Conservation (phyloP, 2,888 invertebrate genomes). For the Tenthredo scrophulariae region DNA sequence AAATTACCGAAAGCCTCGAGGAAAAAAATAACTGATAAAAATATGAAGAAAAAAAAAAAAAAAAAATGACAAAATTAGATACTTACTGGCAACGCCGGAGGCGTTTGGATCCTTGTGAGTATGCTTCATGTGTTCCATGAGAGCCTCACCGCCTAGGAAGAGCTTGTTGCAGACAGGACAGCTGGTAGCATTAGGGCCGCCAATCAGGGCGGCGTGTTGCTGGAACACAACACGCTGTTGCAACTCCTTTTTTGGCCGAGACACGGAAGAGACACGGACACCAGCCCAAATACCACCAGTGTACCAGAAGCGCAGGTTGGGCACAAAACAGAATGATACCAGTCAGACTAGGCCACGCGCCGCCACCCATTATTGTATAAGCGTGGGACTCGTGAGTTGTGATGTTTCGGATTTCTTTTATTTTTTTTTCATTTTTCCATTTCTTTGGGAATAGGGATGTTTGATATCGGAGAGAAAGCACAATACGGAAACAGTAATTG, state of each 20-base stretch:
- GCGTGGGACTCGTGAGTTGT: conserved; percentile 23
- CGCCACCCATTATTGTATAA: conserved; percentile 59
- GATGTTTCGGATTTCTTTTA: neutral
- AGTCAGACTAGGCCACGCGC: conserved; percentile 69
- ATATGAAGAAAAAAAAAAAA: too few relatives aligned
- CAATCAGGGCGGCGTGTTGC: conserved; percentile 96
- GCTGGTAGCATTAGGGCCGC: conserved; percentile 94
- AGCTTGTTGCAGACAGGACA: conserved; percentile 97
- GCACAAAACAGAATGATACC: conserved; percentile 75
- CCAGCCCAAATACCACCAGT: conserved; percentile 72
- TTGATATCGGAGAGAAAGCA: conserved; percentile 56
- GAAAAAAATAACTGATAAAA: neutral
- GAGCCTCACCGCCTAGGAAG: conserved; percentile 94
- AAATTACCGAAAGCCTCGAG: neutral
- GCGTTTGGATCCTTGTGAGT: conserved; percentile 96
- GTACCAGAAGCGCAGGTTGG: conserved; percentile 75
- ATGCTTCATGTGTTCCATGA: conserved; percentile 98
- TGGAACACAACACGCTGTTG: conserved; percentile 97
- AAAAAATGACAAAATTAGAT: conserved; percentile 63
- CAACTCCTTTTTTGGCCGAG: conserved; percentile 83
- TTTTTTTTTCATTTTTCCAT: neutral
- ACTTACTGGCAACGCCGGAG: conserved; percentile 94
- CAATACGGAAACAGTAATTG: conserved; percentile 59
- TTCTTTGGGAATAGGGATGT: neutral
- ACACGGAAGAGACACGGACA: conserved; percentile 60